Base-by-base conservation (phyloP, 2,888 invertebrate genomes). In the Drosophila differens region DNA sequence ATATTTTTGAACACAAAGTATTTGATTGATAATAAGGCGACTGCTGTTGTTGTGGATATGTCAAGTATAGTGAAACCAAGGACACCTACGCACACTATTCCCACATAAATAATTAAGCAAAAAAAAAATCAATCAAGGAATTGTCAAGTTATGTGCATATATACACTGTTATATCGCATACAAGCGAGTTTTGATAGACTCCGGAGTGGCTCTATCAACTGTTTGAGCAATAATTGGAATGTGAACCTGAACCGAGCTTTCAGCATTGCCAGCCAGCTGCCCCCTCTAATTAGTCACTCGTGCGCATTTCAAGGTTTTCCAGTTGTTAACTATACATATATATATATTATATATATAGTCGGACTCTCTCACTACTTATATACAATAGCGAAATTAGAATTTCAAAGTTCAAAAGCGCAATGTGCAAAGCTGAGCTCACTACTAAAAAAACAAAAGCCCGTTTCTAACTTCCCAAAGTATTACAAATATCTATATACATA, bases 251-350 rank as follows among this genome's bases (percentile, higher is more conserved):
- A 41, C n/a, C 47, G 28, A 74, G 67, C 52, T 61, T 52, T 32
- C 54, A 58, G 62, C 41, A 32, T 49, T 47, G 49, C 16, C 51
- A 37, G 47, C 47, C 16, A 74, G 33, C 47, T 47, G 71, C 58
- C 62, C 54, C 74, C 63, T 84, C 84, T 75, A 88, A 91, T 89
- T 91, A 89, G 88, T 74, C 87, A 89, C 76, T 78, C 79, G 91
- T 91, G 88, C 75, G 66, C 73, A 78, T 79, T 83, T 89, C 88
- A 88, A 88, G 88, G 88, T 91, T 88, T 85, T 91, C 81, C 75
- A 82, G 79, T 89, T 79, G 71, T 79, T 76, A 72, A 74, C 54
- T 73, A 73, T 54, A 32, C 10, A 19, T 32, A 19, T 10, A 55
- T 60, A 52, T 32, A 12, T 33, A 4, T 16, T 35, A 16, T 37